A percentile compares a stretch with the other conserved stretches of the same genome.
Evolutionary conservation across 2,797 vertebrate genomes (phyloP).

Genomic region (Myiothlypis coronata): DNA sequence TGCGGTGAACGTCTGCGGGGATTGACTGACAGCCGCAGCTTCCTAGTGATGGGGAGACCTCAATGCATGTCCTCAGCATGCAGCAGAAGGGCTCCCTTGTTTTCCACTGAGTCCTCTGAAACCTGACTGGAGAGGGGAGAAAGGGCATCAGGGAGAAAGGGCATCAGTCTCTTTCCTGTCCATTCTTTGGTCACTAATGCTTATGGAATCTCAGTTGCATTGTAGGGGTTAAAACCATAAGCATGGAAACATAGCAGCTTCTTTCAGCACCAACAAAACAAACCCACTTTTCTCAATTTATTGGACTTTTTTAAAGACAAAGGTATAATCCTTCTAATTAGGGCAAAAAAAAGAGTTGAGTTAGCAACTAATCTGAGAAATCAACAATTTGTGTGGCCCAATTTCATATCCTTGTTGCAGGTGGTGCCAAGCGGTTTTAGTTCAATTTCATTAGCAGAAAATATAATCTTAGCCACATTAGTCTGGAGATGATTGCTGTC

Average conservation of each 20-base stretch:
- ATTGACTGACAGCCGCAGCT: background rate
- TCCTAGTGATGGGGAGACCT: background rate
- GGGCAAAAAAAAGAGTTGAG: background rate
- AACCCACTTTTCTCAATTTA: background rate
- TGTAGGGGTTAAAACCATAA: background rate
- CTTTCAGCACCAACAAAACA: background rate
- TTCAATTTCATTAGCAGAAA: background rate
- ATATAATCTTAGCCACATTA: background rate
- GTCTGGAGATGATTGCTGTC: background rate
- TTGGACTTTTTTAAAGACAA: background rate
- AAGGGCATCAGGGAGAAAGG: background rate
- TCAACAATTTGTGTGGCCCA: background rate
- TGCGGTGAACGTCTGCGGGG: rapidly evolving
- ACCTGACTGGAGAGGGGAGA: background rate
- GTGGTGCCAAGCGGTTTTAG: background rate
- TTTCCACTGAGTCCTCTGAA: background rate
- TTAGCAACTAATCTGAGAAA: background rate
- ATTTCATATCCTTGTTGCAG: background rate
- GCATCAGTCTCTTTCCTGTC: background rate
- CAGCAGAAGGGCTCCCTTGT: background rate
- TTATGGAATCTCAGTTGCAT: background rate
- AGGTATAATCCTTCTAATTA: background rate
- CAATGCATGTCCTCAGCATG: background rate
- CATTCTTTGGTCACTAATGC: background rate
- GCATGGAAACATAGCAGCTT: background rate